Percentiles rank a stretch among this genome's conserved stretches.
These are phyloP conservation scores for Agriopis aurantiaria DNA, from an alignment of 2,888 invertebrate genomes.

Conservation along the genomic window DNA sequence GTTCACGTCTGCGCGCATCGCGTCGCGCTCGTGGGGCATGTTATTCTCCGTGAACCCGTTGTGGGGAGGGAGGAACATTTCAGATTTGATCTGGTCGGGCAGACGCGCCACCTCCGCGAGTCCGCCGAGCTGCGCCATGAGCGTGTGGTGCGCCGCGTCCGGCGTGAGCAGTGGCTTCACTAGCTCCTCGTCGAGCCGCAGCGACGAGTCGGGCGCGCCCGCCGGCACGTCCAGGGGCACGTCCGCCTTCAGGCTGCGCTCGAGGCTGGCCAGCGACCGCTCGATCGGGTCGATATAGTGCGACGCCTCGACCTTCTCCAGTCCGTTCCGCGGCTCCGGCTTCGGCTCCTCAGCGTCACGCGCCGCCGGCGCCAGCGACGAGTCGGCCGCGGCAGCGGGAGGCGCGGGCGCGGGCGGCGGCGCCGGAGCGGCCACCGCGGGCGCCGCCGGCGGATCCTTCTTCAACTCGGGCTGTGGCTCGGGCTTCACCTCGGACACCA, in stretches of 20 bases:
- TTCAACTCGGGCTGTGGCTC: constrained; percentile 54
- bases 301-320: constrained; percentile 77
- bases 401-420: constrained; percentile 28
- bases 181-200: constrained; percentile 81
- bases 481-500: constrained; percentile 49
- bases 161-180: constrained; percentile 72
- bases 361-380: constrained; percentile 57
- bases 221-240: constrained; percentile 85
- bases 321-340: constrained; percentile 74
- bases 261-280: constrained; percentile 90
- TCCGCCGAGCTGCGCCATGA: constrained; percentile 81
- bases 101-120: constrained; percentile 73
- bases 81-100: constrained; percentile 73
- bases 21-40: constrained; percentile 69
- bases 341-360: constrained; percentile 60
- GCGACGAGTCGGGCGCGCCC: constrained; percentile 78
- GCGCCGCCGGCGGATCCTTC: constrained; percentile 59
- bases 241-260: constrained; percentile 87
- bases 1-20: constrained; percentile 65
- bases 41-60: constrained; percentile 78
- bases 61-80: constrained; percentile 74
- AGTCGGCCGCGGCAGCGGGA: constrained; percentile 51
- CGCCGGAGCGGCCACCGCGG: constrained; percentile 45
- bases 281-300: constrained; percentile 89
- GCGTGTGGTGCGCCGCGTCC: constrained; percentile 72